phyloP scores from a whole-genome alignment of 2,888 invertebrate species.

The Monopis laevigella region DNA sequence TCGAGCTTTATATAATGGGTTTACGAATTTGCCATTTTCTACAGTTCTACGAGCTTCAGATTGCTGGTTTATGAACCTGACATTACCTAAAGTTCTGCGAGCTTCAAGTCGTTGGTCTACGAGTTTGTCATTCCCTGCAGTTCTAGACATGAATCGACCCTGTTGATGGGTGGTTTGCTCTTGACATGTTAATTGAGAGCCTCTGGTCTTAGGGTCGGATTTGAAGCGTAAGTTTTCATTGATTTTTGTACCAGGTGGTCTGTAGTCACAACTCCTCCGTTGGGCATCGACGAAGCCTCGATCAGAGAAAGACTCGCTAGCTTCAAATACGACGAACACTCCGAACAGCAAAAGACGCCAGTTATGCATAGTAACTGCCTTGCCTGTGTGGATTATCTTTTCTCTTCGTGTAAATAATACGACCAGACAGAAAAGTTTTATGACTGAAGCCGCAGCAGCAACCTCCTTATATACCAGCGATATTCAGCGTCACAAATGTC shows the following conservation, averaged over 20 bases:
- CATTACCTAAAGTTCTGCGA: too few species aligned
- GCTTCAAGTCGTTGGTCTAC: too few species aligned
- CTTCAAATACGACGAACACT: conserved; percentile 46
- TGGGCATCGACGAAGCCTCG: conserved; percentile 49
- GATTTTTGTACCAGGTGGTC: background rate
- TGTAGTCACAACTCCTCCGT: conserved; percentile 34
- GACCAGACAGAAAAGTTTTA: conserved; percentile 16
- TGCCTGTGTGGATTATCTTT: conserved; percentile 23
- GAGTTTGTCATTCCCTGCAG: too few species aligned
- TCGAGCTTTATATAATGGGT: too few species aligned
- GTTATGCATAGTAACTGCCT: conserved; percentile 58
- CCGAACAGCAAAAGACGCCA: conserved; percentile 55
- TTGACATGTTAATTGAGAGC: too few species aligned
- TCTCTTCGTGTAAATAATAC: conserved; percentile 2
- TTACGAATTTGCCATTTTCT: too few species aligned
- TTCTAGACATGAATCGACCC: too few species aligned
- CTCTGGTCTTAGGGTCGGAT: background rate
- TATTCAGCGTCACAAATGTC: conserved; percentile 29
- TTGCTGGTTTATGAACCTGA: too few species aligned
- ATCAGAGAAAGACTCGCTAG: conserved; percentile 40
- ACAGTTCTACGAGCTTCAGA: too few species aligned
- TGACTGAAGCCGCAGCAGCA: conserved; percentile 26
- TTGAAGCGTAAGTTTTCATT: background rate
- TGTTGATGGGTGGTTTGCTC: too few species aligned
- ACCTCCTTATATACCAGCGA: conserved; percentile 38